Evolutionary conservation across 2,797 vertebrate genomes (phyloP).

Genomic region (Fratercula arctica): DNA sequence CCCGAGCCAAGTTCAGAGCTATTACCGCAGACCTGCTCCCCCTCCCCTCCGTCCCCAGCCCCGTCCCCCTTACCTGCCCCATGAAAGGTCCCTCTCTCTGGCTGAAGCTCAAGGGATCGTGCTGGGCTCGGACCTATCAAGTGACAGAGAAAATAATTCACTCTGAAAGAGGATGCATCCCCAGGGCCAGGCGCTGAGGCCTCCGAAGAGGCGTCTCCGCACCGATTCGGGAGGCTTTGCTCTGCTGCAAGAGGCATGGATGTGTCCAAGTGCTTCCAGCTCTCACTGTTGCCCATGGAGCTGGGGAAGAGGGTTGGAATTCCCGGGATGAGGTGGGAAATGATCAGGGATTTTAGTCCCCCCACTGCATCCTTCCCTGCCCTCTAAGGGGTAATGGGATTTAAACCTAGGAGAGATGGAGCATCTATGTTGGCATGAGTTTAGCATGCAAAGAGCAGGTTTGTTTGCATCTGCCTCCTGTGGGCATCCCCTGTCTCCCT

Average conservation of each 20-base stretch:
- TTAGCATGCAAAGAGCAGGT: neutral
- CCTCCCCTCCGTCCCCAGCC: neutral
- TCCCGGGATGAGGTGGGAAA: neutral
- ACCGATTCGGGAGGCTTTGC: neutral
- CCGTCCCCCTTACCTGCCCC: neutral
- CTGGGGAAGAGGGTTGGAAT: accelerated
- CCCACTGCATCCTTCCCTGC: accelerated
- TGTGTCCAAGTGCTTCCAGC: accelerated
- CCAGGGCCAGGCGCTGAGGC: neutral
- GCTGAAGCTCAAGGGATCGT: neutral
- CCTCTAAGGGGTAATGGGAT: neutral
- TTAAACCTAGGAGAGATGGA: neutral
- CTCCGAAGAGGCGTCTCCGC: neutral
- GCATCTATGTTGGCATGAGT: accelerated
- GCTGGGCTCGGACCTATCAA: neutral
- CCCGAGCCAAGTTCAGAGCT: neutral
- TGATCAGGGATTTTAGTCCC: neutral
- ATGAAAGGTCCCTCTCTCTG: neutral
- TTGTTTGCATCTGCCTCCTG: neutral
- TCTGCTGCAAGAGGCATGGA: accelerated
- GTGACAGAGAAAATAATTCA: constrained; percentile 5
- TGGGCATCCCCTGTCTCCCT: accelerated
- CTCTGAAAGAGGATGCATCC: constrained; percentile 47
- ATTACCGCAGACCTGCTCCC: neutral
- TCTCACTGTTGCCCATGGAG: accelerated